Evolutionary conservation across 2,888 invertebrate species (phyloP).

Genomic region (Alcis repandata): DNA sequence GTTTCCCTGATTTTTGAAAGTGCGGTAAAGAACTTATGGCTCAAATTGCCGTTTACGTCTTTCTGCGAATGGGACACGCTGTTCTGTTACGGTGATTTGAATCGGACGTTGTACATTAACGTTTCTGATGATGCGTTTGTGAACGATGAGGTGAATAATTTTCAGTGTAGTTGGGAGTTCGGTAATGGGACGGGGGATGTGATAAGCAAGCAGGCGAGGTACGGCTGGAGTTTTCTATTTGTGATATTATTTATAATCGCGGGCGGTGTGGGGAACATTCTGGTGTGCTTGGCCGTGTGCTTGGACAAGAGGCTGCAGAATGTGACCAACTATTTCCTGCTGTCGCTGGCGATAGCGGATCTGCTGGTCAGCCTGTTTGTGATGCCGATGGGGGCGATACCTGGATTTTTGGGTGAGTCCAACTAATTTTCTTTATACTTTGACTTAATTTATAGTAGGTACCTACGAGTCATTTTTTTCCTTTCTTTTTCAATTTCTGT

Average conservation of each 20-base stretch:
- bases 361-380: constrained; percentile 96
- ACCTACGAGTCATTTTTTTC: too few species aligned
- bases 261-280: constrained; percentile 95
- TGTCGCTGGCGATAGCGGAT: constrained; percentile 97
- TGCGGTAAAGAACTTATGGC: constrained; percentile 76
- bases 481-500: too few species aligned
- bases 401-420: constrained; percentile 95
- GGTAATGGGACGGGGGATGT: constrained; percentile 62
- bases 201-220: constrained; percentile 65
- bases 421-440: background rate
- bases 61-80: constrained; percentile 72
- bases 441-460: background rate
- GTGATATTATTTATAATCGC: constrained; percentile 95
- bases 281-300: constrained; percentile 97
- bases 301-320: constrained; percentile 96
- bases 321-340: constrained; percentile 97
- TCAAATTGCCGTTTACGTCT: constrained; percentile 68
- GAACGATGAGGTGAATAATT: constrained; percentile 60
- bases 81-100: constrained; percentile 68
- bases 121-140: constrained; percentile 56
- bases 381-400: constrained; percentile 98
- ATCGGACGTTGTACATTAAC: constrained; percentile 75
- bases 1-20: constrained; percentile 74
- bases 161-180: constrained; percentile 76
- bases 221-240: constrained; percentile 94